These are phyloP conservation scores for Aporrectodea caliginosa DNA, from an alignment of 1,140 invertebrate species.

Conservation along the genomic window DNA sequence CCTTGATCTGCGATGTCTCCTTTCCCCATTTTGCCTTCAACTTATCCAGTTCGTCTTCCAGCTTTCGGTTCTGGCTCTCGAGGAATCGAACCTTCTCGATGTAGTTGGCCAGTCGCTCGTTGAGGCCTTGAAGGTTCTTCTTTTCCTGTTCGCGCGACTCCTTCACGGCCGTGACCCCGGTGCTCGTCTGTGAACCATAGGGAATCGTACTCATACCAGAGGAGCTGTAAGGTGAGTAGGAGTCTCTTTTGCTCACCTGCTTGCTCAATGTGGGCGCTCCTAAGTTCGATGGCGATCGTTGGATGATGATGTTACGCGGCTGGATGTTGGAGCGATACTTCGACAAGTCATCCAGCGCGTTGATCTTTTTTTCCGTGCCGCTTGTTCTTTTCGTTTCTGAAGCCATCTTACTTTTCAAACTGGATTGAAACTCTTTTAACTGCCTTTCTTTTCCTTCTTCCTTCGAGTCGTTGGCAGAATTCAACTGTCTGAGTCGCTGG, in stretches of 20 bases:
- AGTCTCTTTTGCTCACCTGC: neutral
- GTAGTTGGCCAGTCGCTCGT: conserved; percentile 22
- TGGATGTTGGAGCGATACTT: conserved; percentile 36
- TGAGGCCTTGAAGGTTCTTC: conserved; percentile 14
- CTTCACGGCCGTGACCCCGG: conserved; percentile 5
- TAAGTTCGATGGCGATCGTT: conserved; percentile 34
- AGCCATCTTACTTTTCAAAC: no score
- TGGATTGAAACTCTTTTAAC: no score
- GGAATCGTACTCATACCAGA: neutral
- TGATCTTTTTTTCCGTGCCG: no score
- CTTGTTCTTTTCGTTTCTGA: no score
- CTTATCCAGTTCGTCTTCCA: conserved; percentile 32
- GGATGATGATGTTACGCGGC: conserved; percentile 30
- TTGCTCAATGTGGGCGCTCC: neutral
- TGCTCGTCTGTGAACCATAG: conserved; percentile 2
- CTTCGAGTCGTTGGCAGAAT: no score
- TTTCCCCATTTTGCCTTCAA: conserved; percentile 33
- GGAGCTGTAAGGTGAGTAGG: neutral
- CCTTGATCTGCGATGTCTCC: conserved; percentile 32
- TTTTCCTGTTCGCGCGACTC: conserved; percentile 21
- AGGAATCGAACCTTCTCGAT: conserved; percentile 32
- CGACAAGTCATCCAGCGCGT: no score
- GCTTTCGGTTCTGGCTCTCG: conserved; percentile 33
- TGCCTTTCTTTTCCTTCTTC: no score
- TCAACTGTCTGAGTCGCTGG: no score